A percentile compares a stretch with the other conserved stretches of the same genome.
Evolutionary conservation across 2,888 invertebrate species (phyloP).

Genomic region (Myathropa florea): DNA sequence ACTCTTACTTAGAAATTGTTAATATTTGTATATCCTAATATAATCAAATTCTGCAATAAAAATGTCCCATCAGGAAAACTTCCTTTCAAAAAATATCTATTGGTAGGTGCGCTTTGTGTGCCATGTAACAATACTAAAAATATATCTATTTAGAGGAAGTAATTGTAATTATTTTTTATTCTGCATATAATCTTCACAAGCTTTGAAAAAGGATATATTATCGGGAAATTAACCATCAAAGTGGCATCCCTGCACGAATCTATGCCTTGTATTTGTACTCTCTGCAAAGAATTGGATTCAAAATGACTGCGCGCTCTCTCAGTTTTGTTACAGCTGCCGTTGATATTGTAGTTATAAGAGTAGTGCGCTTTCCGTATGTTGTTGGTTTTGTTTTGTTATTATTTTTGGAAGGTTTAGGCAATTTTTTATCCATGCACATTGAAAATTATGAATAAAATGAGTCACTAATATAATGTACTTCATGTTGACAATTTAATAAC

Average conservation of each 20-base stretch:
- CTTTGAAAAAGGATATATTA: not conserved
- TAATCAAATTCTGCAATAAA: no score
- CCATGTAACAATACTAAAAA: no score
- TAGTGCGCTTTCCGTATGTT: slow-evolving; percentile 33
- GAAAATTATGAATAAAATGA: slow-evolving; percentile 22
- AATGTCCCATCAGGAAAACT: no score
- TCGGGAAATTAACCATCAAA: not conserved
- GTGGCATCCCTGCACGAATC: not conserved
- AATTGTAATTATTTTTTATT: no score
- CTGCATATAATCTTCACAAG: no score
- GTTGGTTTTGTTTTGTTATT: slow-evolving; percentile 67
- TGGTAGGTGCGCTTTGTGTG: no score
- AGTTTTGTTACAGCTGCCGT: slow-evolving; percentile 61
- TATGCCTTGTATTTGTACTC: not conserved
- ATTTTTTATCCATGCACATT: slow-evolving; percentile 12
- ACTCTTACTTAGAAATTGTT: no score
- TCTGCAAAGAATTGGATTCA: not conserved
- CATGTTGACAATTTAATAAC: not conserved
- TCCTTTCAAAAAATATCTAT: no score
- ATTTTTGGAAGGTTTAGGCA: slow-evolving; percentile 39
- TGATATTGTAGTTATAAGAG: slow-evolving; percentile 23
- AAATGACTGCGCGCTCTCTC: slow-evolving; percentile 34
- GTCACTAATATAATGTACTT: not conserved
- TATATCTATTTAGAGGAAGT: no score
- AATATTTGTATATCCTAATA: no score